Base-by-base conservation (phyloP, 1,140 invertebrate species). In the Tetragnatha versicolor region DNA sequence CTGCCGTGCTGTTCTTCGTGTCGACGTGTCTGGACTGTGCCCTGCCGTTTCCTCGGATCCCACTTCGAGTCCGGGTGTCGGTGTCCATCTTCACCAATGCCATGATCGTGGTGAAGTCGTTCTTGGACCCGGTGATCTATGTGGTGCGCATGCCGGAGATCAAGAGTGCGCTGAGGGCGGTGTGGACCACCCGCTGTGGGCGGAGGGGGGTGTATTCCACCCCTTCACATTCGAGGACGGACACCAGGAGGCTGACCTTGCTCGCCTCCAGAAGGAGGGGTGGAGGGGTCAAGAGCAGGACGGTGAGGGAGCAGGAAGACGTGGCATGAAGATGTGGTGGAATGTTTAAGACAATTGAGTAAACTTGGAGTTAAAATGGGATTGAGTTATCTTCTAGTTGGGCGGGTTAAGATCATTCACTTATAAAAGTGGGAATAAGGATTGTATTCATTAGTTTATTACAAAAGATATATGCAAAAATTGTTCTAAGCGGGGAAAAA, bases 101-200 rank as follows among this genome's bases (percentile, higher is more conserved):
- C 4, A 85, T 92, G 6, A 84, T 91, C 14, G 88, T 92, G 9
- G 83, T 90, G 25, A 92, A 92, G 82, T 89, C 89, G 22, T 82
- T 91, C 14, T 86, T 88, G 25, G 91, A 92, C 84, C 91, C 91
- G 0, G 89, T 91, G 51, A 91, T 92, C 31, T 92, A 92, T 82
- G 90, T 90, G 3, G 88, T 90, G 1, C 83, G 91, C 60, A 91
- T 92, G 88, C 87, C 87, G 25, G 90, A 91, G 76, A 89, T 91
- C 49, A 88, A 81, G 22, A 35, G 29, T n/a, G 81, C 82, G 0
- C 68, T 82, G 3, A 69, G 35, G 14, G 20, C 58, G 0, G 82
- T 82, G 39, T 75, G 55, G 39, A 29, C 33, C 49, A 72, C 61
- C 2, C 70, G 58, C n/a, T 79, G 77, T 42, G 77, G 68, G 27